Base-by-base conservation (phyloP, 2,113 vertebrate species). In the Mugil cephalus region DNA sequence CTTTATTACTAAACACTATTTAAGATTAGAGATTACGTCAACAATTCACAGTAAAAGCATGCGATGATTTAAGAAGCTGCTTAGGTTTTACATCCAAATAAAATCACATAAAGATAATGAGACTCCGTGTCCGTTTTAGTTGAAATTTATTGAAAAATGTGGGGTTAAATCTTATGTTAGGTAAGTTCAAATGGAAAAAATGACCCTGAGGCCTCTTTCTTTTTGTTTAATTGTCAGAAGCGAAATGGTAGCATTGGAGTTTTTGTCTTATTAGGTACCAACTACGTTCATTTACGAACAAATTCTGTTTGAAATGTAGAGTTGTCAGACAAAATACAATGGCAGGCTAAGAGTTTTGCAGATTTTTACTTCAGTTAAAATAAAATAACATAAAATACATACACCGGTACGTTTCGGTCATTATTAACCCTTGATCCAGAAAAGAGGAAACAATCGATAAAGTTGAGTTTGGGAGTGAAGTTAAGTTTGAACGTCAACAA, bases 321-420 rank as follows among this genome's bases (percentile, higher is more conserved):
- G 6, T 15, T 56, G 46, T 52, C 13, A n/a, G 40, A 52, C 61
- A 17, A 11, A 11, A 17, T 61, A 35, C 13, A 7, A 11, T 19
- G 13, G 10, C 47, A 52, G 39, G 38, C 3, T 0, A 13, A n/a
- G 12, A 5, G 17, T 40, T 19, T 63, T 39, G 34, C 9, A 17
- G 12, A 2, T 54, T 45, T 18, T 46, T 7, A 51, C 51, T 72
- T 60, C 12, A 8, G 0, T 42, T 34, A 1, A 62, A 66, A 55
- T 12, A 14, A 46, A 43, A 60, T 52, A 36, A 46, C 8, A 11
- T 58, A n/a, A n/a, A n/a, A n/a, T n/a, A n/a, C n/a, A n/a, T n/a
- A n/a, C n/a, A n/a, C n/a, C n/a, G n/a, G n/a, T n/a, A n/a, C 4
- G 58, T 76, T 68, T 62, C 11, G 10, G 12, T 48, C 39, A 10